phyloP scores from a whole-genome alignment of 2,113 vertebrate genomes.

The Siphamia tubifer region DNA sequence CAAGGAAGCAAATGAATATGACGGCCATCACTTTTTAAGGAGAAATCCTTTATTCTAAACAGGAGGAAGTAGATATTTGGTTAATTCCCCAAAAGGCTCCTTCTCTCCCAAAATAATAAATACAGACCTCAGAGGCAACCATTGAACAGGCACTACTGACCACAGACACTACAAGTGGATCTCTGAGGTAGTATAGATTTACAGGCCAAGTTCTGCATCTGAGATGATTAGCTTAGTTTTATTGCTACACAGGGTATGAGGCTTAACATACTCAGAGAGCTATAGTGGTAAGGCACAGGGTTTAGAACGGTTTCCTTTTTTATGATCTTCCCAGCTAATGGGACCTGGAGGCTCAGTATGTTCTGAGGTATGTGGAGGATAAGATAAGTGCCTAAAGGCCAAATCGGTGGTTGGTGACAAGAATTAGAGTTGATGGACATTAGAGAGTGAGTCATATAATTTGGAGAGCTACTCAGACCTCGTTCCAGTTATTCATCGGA shows the following conservation, averaged over 20 bases:
- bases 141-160: slow-evolving; percentile 16
- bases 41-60: not conserved
- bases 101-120: slow-evolving; percentile 44
- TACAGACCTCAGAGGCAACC: slow-evolving; percentile 2
- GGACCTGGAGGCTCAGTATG: not conserved
- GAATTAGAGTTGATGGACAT: slow-evolving; percentile 22
- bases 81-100: not conserved
- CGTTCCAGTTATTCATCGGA: slow-evolving; percentile 38
- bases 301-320: slow-evolving; percentile 29
- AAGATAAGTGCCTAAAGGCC: slow-evolving; percentile 2
- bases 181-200: slow-evolving; percentile 43
- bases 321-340: slow-evolving; percentile 8
- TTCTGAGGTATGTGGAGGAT: slow-evolving; percentile 4
- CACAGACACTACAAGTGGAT: slow-evolving; percentile 40
- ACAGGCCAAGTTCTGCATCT: slow-evolving; percentile 10
- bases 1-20: not conserved
- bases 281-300: not conserved
- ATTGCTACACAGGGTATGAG: not conserved
- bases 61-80: slow-evolving; percentile 13
- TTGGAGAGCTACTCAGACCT: slow-evolving; percentile 17
- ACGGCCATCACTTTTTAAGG: not conserved
- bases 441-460: slow-evolving; percentile 29
- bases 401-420: slow-evolving; percentile 9
- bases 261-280: not conserved
- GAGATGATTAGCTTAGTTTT: slow-evolving; percentile 12